Evolutionary conservation across 2,113 vertebrate species (phyloP).

Genomic region (Rattus rattus): DNA sequence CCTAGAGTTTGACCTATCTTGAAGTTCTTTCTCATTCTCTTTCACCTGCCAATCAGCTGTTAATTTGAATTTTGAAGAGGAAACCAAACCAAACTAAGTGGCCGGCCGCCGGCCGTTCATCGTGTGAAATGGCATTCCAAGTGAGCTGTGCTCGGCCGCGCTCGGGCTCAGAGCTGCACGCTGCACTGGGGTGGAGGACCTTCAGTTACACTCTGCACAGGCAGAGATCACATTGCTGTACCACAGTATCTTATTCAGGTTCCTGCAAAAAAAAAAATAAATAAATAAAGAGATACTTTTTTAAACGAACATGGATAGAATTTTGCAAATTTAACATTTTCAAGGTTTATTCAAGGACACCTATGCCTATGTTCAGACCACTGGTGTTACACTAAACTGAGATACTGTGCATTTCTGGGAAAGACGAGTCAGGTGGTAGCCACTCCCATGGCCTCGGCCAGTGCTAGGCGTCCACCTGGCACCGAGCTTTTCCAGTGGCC

Average conservation of each 20-base stretch:
- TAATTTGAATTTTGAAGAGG: constrained; percentile 87
- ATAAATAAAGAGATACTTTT: constrained; percentile 86
- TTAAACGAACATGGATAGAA: constrained; percentile 89
- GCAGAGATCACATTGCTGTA: constrained; percentile 85
- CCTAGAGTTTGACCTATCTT: constrained; percentile 89
- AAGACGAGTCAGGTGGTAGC: constrained; percentile 75
- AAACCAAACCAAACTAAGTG: constrained; percentile 77
- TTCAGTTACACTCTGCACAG: constrained; percentile 84
- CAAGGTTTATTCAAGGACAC: constrained; percentile 88
- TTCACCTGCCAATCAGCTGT: constrained; percentile 95
- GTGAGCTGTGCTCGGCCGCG: constrained; percentile 76
- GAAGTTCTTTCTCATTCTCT: constrained; percentile 95
- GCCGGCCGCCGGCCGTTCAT: constrained; percentile 86
- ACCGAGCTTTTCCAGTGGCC: constrained; percentile 88
- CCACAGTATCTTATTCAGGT: constrained; percentile 93
- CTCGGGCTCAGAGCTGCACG: constrained; percentile 85
- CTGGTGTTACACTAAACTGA: constrained; percentile 85
- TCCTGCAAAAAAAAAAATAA: constrained; percentile 88
- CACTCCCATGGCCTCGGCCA: constrained; percentile 77
- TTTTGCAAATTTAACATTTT: constrained; percentile 89
- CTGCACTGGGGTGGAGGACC: constrained; percentile 86
- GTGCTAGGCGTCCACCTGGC: constrained; percentile 85
- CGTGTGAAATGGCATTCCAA: constrained; percentile 85
- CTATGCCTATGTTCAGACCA: constrained; percentile 88
- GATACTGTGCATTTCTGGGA: constrained; percentile 77